phyloP scores from a whole-genome alignment of 1,140 invertebrate genomes.

The Chymomyza costata region DNA sequence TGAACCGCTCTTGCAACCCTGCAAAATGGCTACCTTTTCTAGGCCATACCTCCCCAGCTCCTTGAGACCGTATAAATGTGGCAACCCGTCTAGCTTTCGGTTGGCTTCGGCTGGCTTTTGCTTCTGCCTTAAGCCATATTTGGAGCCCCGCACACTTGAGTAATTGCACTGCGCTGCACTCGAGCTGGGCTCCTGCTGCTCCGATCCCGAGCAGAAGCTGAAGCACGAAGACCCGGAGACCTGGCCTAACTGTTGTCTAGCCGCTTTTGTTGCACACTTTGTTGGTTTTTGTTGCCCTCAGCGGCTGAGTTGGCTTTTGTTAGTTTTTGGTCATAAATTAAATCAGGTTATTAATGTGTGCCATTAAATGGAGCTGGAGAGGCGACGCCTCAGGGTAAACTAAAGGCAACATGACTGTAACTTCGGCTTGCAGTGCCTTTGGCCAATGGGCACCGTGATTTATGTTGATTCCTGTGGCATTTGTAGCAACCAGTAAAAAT shows the following conservation, averaged over 20 bases:
- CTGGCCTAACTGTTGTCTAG: constrained; percentile 2
- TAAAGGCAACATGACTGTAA: constrained; percentile 14
- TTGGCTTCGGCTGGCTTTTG: constrained; percentile 12
- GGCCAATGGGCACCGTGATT: constrained; percentile 36
- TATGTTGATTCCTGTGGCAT: constrained; percentile 63
- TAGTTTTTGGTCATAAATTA: constrained; percentile 70
- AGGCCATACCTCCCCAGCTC: too few species aligned
- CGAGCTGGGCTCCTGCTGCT: constrained; percentile 7
- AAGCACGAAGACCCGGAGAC: not conserved
- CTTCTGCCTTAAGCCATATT: constrained; percentile 56
- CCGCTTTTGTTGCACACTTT: constrained; percentile 42
- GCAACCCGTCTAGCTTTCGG: not conserved
- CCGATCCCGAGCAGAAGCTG: not conserved
- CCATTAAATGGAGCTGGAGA: constrained; percentile 70
- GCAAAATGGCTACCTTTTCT: not conserved
- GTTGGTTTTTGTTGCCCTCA: constrained; percentile 2
- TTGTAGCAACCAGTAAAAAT: constrained; percentile 65
- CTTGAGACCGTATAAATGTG: not conserved
- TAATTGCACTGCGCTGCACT: constrained; percentile 58
- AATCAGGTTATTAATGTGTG: constrained; percentile 71
- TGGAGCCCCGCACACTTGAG: constrained; percentile 59
- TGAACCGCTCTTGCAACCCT: too few species aligned
- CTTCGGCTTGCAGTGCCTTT: constrained; percentile 12
- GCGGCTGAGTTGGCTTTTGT: constrained; percentile 50
- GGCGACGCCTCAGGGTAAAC: too few species aligned